These are phyloP conservation scores for Phymorhynchus buccinoides DNA, from an alignment of 1,140 invertebrate species.

Conservation along the genomic window DNA sequence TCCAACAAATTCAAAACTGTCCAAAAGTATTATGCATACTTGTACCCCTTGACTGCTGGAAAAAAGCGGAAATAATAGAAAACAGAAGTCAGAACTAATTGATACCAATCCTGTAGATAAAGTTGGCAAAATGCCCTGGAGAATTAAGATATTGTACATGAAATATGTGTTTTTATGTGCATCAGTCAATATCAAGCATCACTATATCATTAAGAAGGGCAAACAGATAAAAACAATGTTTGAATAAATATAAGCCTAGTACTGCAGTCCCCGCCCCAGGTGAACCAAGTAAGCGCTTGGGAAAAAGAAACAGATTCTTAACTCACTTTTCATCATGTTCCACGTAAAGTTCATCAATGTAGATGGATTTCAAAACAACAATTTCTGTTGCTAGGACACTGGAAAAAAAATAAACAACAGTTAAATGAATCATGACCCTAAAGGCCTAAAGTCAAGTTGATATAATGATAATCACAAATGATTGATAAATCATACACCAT, in stretches of 20 bases:
- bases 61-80: too few species aligned
- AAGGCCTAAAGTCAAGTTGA: too few species aligned
- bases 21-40: too few species aligned
- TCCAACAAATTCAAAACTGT: too few species aligned
- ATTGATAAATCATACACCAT: too few species aligned
- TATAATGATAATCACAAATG: too few species aligned
- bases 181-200: neutral
- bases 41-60: too few species aligned
- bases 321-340: constrained; percentile 49
- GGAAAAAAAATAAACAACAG: constrained; percentile 33
- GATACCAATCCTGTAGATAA: too few species aligned
- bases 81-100: too few species aligned
- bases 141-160: neutral
- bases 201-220: neutral
- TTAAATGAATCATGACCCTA: neutral
- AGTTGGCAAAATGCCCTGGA: neutral
- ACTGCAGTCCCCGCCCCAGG: neutral
- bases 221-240: neutral
- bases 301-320: neutral
- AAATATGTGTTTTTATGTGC: neutral
- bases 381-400: constrained; percentile 57
- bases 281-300: neutral
- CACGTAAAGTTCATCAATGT: constrained; percentile 58
- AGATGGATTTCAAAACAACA: constrained; percentile 60
- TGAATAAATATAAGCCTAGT: neutral